phyloP scores from a whole-genome alignment of 1,140 invertebrate species.

The Bradynema listronoti region DNA sequence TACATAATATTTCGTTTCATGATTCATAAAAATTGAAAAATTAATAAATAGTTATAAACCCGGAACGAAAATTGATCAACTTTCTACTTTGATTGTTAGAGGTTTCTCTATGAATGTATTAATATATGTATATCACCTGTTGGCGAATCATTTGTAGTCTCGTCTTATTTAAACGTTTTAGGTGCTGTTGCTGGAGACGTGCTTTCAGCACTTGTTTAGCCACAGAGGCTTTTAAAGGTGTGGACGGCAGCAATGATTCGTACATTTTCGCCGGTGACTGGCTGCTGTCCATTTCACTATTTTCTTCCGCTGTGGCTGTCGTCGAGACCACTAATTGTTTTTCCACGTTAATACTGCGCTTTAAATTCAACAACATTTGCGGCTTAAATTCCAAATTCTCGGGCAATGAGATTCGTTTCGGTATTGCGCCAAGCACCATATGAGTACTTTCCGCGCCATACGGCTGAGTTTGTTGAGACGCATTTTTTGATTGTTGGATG shows the following conservation, averaged over 20 bases:
- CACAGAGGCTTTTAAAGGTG: slow-evolving; percentile 2
- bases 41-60: not conserved
- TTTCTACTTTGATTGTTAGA: not conserved
- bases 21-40: not conserved
- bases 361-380: slow-evolving; percentile 46
- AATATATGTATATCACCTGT: slow-evolving; percentile 20
- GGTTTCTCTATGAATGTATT: not conserved
- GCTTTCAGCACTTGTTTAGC: slow-evolving; percentile 44
- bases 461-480: not conserved
- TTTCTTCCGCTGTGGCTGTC: slow-evolving; percentile 1
- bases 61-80: slow-evolving; percentile 1
- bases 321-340: slow-evolving; percentile 30
- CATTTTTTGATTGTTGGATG: too few species aligned
- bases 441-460: slow-evolving; percentile 2
- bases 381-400: slow-evolving; percentile 50
- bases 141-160: slow-evolving; percentile 39
- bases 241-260: slow-evolving; percentile 1
- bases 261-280: not conserved
- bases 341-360: slow-evolving; percentile 47
- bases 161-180: slow-evolving; percentile 37
- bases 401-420: slow-evolving; percentile 47
- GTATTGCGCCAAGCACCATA: slow-evolving; percentile 22
- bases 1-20: slow-evolving; percentile 3
- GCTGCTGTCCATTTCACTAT: slow-evolving; percentile 4
- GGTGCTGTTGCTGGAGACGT: slow-evolving; percentile 43